Evolutionary conservation across 1,140 invertebrate genomes (phyloP), one percentile per base, ranked within the genome.

Genomic region (Lasaia peninsularis): DNA sequence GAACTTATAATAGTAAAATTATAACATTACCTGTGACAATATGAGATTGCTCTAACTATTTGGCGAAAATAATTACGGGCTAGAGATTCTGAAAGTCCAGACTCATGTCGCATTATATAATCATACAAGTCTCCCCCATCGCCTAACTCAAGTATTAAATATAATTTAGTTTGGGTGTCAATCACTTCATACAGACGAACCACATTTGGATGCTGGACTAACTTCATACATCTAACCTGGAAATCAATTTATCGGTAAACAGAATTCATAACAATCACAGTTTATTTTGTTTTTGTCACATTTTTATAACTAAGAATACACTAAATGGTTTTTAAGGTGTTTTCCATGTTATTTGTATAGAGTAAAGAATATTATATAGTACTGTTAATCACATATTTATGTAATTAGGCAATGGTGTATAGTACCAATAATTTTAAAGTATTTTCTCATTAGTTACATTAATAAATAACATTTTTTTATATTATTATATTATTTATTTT

Each of bases 61-160:
- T 99, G 97, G 62, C 94, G 91, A 84, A 98, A 99, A 90, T 99
- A 99, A 78, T 96, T 95, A 77, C 96, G 94, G 49, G 98, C 98
- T 57, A 96, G 87, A 86, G 93, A 89, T 88, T 95, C 94, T 55
- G 90, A 93, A 20, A 95, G 87, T 35, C 94, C 94, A 61, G 94
- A 92, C 73, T 98, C 97, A 86, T 99, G 96, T 84, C 95, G 94
- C 95, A 99, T 98, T 75, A 99, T 99, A 84, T 99, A 99, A 91
- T 99, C 98, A 89, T 99, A 99, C 72, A 99, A 93, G 91, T 99
- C 98, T 20, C 98, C 97, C 32, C 98, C 98, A 91, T 99, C 98
- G n/a, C 97, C 98, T 60, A 99, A 90, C 91, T 99, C 98, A 71
- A 99, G 91, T 76, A 99, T 98, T 73, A 99, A 92, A 89, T 98